Percentiles rank a stretch among this genome's conserved stretches.
phyloP scores from a whole-genome alignment of 1,140 invertebrate species.

The Stratiolaelaps scimitus region DNA sequence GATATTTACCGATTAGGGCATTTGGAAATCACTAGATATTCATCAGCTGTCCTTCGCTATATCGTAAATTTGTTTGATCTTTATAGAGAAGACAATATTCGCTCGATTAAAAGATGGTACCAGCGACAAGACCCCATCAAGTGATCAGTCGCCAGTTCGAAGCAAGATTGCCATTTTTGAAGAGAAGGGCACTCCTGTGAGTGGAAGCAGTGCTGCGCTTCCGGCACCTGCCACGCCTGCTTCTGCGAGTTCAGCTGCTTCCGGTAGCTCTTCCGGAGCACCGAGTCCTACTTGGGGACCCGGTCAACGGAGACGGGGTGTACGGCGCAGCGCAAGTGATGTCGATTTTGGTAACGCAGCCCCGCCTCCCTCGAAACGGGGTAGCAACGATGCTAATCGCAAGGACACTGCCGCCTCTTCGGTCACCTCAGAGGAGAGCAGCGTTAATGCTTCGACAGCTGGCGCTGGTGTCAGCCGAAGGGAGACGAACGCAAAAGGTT shows the following conservation, averaged over 20 bases:
- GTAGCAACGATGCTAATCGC: not conserved
- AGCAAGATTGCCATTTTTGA: constrained; percentile 19
- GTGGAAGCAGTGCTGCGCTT: too few species aligned
- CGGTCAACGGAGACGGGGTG: not conserved
- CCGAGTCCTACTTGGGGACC: too few species aligned
- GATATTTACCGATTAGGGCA: too few species aligned
- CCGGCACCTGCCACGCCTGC: too few species aligned
- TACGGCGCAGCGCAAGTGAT: constrained; percentile 8
- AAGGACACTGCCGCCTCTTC: too few species aligned
- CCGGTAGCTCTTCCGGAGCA: not conserved
- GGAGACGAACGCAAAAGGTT: too few species aligned
- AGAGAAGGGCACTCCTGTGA: not conserved
- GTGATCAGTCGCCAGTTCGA: constrained; percentile 7
- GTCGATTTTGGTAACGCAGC: constrained; percentile 4
- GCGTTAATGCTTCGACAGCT: too few species aligned
- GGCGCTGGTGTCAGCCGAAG: too few species aligned
- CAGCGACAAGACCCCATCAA: not conserved
- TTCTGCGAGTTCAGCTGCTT: not conserved
- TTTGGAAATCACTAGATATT: too few species aligned
- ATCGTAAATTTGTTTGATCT: too few species aligned
- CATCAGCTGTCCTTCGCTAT: too few species aligned
- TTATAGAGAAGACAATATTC: constrained; percentile 13
- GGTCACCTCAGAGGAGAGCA: too few species aligned
- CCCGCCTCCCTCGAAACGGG: not conserved
- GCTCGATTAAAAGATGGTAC: constrained; percentile 12